phyloP scores from a whole-genome alignment of 1,140 invertebrate species.

The Diorhabda carinulata region DNA sequence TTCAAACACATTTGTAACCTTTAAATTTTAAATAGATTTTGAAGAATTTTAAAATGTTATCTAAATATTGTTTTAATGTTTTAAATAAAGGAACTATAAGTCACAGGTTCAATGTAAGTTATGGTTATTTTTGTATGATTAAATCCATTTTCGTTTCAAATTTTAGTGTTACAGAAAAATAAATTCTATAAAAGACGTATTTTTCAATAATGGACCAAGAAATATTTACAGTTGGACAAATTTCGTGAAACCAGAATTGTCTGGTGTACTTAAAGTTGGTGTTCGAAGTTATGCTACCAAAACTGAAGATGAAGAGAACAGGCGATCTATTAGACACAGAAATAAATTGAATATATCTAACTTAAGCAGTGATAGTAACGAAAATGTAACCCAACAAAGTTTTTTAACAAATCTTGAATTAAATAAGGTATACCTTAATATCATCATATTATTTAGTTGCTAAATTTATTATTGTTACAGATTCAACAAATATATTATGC shows the following conservation, averaged over 20 bases:
- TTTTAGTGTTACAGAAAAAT: not conserved
- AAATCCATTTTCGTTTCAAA: not conserved
- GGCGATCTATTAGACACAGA: too few relatives aligned
- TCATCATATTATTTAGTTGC: not conserved
- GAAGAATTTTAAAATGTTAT: not conserved
- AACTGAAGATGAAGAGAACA: not conserved
- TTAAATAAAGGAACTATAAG: not conserved
- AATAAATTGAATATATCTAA: too few relatives aligned
- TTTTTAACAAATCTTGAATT: not conserved
- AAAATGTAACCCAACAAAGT: not conserved
- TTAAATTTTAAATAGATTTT: not conserved
- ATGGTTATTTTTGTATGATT: not conserved
- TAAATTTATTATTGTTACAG: not conserved
- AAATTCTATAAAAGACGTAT: not conserved
- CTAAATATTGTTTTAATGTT: not conserved
- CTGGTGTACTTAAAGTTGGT: too few relatives aligned
- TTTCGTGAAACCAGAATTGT: too few relatives aligned
- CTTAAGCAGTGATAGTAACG: not conserved
- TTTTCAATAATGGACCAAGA: too few relatives aligned
- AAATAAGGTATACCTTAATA: not conserved
- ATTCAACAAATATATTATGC: constrained; percentile 8
- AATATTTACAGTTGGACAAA: too few relatives aligned
- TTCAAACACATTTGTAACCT: not conserved
- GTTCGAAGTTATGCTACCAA: not conserved
- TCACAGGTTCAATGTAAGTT: not conserved